These are phyloP conservation scores for Galbula dea DNA, from an alignment of 2,113 vertebrate genomes.

Conservation along the genomic window DNA sequence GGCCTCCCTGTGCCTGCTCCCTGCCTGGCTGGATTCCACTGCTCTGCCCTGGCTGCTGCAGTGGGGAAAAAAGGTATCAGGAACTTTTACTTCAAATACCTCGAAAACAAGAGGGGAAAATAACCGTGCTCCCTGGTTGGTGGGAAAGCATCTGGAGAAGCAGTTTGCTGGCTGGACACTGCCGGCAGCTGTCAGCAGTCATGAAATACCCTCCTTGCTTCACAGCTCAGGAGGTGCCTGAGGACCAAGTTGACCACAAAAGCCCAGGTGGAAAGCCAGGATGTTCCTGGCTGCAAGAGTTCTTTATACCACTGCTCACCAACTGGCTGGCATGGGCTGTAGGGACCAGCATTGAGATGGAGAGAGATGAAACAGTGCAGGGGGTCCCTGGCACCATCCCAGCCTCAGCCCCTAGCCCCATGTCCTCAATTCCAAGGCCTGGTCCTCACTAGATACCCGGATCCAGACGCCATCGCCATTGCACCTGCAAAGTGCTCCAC, in stretches of 20 bases:
- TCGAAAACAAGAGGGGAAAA: neutral
- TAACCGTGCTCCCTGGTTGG: neutral
- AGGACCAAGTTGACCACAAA: neutral
- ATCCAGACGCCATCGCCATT: rapidly evolving
- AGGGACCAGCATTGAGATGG: neutral
- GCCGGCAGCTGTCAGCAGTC: neutral
- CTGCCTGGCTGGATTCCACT: rapidly evolving
- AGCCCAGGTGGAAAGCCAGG: rapidly evolving
- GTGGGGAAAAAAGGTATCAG: rapidly evolving
- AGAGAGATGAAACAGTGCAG: rapidly evolving
- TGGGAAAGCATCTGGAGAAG: rapidly evolving
- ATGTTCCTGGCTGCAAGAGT: neutral
- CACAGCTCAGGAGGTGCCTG: rapidly evolving
- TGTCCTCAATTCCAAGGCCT: neutral
- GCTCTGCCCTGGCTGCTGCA: neutral
- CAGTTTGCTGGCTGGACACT: rapidly evolving
- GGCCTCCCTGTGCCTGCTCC: rapidly evolving
- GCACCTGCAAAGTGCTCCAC: rapidly evolving
- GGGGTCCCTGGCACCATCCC: rapidly evolving
- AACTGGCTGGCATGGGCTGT: rapidly evolving
- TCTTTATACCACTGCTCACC: neutral
- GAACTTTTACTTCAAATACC: neutral
- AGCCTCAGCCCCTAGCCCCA: neutral
- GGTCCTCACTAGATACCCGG: neutral
- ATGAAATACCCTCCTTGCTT: rapidly evolving